Evolutionary conservation across 2,888 invertebrate genomes (phyloP).

Genomic region (Drosophila multiciliata): DNA sequence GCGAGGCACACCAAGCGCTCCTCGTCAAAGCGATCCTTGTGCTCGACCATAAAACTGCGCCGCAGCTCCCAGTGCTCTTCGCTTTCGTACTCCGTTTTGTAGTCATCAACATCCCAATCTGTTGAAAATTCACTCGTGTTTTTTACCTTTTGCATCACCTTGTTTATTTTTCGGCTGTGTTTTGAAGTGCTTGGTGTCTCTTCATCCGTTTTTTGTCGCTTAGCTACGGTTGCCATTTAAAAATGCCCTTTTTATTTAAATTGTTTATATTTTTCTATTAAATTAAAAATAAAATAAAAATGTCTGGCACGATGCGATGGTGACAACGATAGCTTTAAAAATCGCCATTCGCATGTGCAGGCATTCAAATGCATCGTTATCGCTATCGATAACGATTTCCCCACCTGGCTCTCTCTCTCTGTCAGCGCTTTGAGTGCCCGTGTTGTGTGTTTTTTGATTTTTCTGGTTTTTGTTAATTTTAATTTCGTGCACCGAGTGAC

Average conservation of each 20-base stretch:
- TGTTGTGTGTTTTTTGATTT: constrained; percentile 73
- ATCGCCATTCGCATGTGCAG: constrained; percentile 42
- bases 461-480: constrained; percentile 73
- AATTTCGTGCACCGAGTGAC: constrained; percentile 53
- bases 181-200: constrained; percentile 22
- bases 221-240: constrained; percentile 53
- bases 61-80: constrained; percentile 96
- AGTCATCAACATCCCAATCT: constrained; percentile 91
- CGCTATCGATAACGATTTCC: constrained; percentile 38
- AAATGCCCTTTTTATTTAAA: not conserved
- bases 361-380: constrained; percentile 1
- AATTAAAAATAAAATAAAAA: constrained; percentile 7
- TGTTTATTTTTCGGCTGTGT: constrained; percentile 15
- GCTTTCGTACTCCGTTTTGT: constrained; percentile 92
- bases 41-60: constrained; percentile 91
- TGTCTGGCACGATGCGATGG: constrained; percentile 37
- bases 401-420: constrained; percentile 52
- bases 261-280: constrained; percentile 2
- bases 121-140: constrained; percentile 21
- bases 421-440: constrained; percentile 50
- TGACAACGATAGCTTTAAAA: constrained; percentile 6
- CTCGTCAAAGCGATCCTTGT: constrained; percentile 91
- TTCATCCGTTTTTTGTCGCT: constrained; percentile 26
- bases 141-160: constrained; percentile 2
- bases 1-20: constrained; percentile 94